phyloP scores from a whole-genome alignment of 2,797 vertebrate species.

The Rhinella marina region DNA sequence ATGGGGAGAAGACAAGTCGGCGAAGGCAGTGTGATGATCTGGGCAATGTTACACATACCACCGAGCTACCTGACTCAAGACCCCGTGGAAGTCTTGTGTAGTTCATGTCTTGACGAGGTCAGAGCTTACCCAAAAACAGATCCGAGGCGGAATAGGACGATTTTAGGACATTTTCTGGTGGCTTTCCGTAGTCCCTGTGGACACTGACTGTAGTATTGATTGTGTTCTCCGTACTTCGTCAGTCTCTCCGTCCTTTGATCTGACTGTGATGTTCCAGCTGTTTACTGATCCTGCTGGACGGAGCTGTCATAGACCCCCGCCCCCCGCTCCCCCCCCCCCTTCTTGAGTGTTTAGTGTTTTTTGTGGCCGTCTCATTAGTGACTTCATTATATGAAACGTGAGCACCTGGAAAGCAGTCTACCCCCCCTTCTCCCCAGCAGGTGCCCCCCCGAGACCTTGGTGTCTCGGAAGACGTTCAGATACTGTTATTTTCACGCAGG shows the following conservation, averaged over 20 bases:
- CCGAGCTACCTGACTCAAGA: too few species aligned
- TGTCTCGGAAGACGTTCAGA: constrained; percentile 3
- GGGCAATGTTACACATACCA: too few species aligned
- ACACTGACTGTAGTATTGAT: neutral
- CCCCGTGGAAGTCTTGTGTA: too few species aligned
- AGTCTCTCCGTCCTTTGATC: neutral
- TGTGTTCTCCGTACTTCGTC: too few species aligned
- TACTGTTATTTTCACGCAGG: constrained; percentile 4
- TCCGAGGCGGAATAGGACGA: too few species aligned
- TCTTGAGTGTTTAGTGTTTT: neutral
- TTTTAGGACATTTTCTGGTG: too few species aligned
- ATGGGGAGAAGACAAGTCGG: too few species aligned
- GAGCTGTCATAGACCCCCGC: neutral
- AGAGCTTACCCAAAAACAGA: too few species aligned
- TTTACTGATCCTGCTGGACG: too few species aligned
- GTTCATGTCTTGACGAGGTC: too few species aligned
- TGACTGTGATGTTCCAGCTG: neutral
- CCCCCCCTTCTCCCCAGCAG: neutral
- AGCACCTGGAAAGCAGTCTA: constrained; percentile 21
- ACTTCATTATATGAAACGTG: constrained; percentile 35
- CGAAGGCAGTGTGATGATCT: too few species aligned
- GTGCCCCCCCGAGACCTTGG: neutral
- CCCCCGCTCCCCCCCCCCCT: neutral
- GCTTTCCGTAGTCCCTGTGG: neutral
- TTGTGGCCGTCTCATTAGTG: constrained; percentile 28